A percentile compares a stretch with the other conserved stretches of the same genome.
phyloP scores from a whole-genome alignment of 2,888 invertebrate species.

The Biston betularia region DNA sequence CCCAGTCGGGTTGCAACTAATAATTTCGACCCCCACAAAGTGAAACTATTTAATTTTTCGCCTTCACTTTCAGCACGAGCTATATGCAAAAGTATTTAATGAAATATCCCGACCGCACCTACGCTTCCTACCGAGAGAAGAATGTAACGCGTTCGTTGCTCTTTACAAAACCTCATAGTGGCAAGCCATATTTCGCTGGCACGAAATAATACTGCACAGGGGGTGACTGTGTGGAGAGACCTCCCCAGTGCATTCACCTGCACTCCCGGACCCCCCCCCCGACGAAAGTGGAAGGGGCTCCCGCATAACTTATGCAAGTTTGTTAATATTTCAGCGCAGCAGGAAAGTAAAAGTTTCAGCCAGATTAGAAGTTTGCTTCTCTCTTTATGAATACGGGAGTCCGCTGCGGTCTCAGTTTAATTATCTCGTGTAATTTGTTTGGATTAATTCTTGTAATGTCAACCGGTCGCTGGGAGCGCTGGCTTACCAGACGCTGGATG shows the following conservation, averaged over 20 bases:
- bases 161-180: conserved; percentile 50
- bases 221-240: conserved; percentile 47
- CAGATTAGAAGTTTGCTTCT: conserved; percentile 38
- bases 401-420: conserved; percentile 46
- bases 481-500: conserved; percentile 23
- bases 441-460: conserved; percentile 43
- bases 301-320: conserved; percentile 79
- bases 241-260: conserved; percentile 68
- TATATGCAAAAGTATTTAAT: conserved; percentile 40
- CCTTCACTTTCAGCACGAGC: conserved; percentile 18
- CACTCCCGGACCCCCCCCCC: conserved; percentile 42
- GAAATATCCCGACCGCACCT: conserved; percentile 35
- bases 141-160: conserved; percentile 59
- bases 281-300: conserved; percentile 42
- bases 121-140: conserved; percentile 54
- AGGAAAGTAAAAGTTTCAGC: conserved; percentile 76
- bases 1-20: background rate
- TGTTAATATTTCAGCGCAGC: conserved; percentile 80
- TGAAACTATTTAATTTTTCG: conserved; percentile 25
- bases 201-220: conserved; percentile 54
- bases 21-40: conserved; percentile 6
- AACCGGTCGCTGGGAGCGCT: conserved; percentile 10
- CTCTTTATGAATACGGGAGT: conserved; percentile 39
- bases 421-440: conserved; percentile 50
- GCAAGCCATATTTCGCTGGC: conserved; percentile 53